These are phyloP conservation scores for Cardinalis cardinalis DNA, from an alignment of 2,113 vertebrate species.

Conservation along the genomic window DNA sequence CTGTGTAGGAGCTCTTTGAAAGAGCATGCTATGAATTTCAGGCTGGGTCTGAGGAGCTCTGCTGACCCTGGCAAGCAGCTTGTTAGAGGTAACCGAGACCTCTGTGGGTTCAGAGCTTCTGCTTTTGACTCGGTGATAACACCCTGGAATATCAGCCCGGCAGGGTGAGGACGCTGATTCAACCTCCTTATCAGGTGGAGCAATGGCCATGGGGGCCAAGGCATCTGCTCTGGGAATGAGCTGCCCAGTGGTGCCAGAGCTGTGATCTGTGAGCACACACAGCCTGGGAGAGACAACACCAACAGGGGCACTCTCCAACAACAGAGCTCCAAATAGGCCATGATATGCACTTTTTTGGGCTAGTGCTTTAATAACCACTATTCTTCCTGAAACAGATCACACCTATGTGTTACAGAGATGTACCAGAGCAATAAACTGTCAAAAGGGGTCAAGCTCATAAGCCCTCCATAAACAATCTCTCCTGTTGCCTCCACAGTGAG, in stretches of 20 bases:
- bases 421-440: neutral
- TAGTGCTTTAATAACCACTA: neutral
- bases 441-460: neutral
- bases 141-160: neutral
- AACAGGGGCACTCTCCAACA: fast-evolving
- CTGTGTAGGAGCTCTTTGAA: neutral
- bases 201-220: neutral
- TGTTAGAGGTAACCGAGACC: neutral
- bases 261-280: fast-evolving
- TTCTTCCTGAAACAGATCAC: neutral
- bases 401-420: neutral
- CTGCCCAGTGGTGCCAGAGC: neutral
- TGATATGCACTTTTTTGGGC: neutral
- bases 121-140: neutral
- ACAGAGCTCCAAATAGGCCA: neutral
- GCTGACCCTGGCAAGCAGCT: neutral
- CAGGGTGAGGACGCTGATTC: neutral
- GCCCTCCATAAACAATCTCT: neutral
- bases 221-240: neutral
- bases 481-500: neutral
- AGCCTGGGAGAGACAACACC: neutral
- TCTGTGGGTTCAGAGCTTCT: neutral
- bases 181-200: neutral
- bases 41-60: neutral
- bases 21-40: neutral